A percentile compares a stretch with the other conserved stretches of the same genome.
phyloP scores from a whole-genome alignment of 1,140 invertebrate species.

The Lerema accius region DNA sequence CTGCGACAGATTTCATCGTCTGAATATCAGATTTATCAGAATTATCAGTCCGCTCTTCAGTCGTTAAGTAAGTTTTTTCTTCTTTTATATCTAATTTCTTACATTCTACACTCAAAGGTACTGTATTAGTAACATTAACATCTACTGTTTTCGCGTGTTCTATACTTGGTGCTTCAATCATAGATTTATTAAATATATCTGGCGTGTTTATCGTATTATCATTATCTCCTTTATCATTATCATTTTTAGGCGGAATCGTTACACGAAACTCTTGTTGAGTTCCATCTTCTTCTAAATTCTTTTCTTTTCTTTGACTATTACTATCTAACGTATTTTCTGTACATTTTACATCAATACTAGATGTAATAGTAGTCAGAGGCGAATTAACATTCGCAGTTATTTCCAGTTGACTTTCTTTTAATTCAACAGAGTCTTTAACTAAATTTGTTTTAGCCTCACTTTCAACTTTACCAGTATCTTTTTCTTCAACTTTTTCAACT shows the following conservation, averaged over 20 bases:
- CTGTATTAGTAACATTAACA: background rate
- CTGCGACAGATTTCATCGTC: background rate
- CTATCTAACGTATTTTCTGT: background rate
- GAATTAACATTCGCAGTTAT: background rate
- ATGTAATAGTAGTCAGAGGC: background rate
- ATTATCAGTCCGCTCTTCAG: background rate
- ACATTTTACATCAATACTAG: background rate
- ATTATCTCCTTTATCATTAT: constrained; percentile 14
- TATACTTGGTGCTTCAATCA: constrained; percentile 23
- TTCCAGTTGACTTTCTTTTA: background rate
- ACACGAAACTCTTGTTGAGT: constrained; percentile 3
- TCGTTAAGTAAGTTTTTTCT: background rate
- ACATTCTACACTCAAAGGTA: background rate
- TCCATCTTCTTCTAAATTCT: background rate
- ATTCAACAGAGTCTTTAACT: background rate
- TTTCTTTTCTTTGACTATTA: background rate
- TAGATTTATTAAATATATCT: background rate
- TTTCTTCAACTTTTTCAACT: background rate
- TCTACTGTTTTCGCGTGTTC: background rate
- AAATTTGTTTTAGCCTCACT: background rate
- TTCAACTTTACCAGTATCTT: background rate
- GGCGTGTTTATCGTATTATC: background rate
- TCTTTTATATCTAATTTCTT: constrained; percentile 21
- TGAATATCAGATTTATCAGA: background rate
- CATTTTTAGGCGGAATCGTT: constrained; percentile 26